phyloP scores from a whole-genome alignment of 2,888 invertebrate species.

The Sminthurides aquaticus region DNA sequence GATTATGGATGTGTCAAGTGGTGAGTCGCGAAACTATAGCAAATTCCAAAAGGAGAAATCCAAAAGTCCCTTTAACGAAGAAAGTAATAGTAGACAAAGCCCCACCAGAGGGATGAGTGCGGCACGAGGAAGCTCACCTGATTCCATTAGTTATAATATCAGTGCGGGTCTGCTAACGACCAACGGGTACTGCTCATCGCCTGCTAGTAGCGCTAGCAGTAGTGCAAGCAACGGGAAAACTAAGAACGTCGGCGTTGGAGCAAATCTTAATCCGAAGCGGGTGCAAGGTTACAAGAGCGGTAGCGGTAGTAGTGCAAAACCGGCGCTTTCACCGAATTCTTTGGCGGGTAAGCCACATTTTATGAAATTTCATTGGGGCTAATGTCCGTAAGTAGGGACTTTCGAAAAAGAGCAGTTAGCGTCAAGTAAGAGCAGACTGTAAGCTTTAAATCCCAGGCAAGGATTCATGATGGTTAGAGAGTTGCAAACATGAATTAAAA shows the following conservation, averaged over 20 bases:
- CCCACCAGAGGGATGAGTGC: neutral
- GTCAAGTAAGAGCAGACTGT: neutral
- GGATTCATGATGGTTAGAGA: too few relatives aligned
- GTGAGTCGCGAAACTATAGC: too few relatives aligned
- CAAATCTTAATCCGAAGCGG: constrained; percentile 13
- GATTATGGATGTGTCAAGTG: too few relatives aligned
- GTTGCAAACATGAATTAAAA: too few relatives aligned
- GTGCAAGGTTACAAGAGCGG: neutral
- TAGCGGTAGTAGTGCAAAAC: neutral
- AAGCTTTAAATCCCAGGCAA: neutral
- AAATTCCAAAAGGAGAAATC: too few relatives aligned
- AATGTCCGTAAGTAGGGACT: too few relatives aligned
- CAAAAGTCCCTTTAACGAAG: too few relatives aligned
- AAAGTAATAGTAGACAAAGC: too few relatives aligned
- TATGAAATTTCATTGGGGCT: too few relatives aligned
- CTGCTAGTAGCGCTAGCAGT: constrained; percentile 10
- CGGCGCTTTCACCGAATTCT: neutral
- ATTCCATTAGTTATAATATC: neutral
- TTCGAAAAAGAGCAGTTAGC: neutral
- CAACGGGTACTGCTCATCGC: constrained; percentile 11
- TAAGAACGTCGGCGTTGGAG: constrained; percentile 26
- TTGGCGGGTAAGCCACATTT: neutral
- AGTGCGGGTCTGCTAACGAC: neutral
- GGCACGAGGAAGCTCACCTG: neutral
- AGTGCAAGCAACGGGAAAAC: constrained; percentile 12